A percentile compares a stretch with the other conserved stretches of the same genome.
phyloP scores from a whole-genome alignment of 2,888 invertebrate genomes.

The Andricus quercusramuli region DNA sequence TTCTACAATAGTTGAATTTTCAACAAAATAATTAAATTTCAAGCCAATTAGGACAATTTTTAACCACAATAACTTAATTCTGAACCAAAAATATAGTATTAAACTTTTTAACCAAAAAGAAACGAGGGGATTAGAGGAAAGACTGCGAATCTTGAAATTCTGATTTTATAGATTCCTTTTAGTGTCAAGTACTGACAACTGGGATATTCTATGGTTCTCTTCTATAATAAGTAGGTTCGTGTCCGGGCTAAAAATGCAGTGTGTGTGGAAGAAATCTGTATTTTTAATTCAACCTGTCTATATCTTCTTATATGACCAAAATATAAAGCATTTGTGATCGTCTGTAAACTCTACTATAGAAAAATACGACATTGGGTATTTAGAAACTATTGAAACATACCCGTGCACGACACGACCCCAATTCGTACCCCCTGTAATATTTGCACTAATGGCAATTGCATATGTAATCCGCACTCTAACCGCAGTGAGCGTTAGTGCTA shows the following conservation, averaged over 20 bases:
- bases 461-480: slow-evolving; percentile 57
- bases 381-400: background rate
- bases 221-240: background rate
- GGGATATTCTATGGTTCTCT: background rate
- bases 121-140: too few species aligned
- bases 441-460: slow-evolving; percentile 57
- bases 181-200: background rate
- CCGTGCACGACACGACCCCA: background rate
- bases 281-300: background rate
- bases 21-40: too few species aligned
- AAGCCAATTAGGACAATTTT: too few species aligned
- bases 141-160: too few species aligned
- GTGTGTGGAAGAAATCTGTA: background rate
- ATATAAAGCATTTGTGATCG: background rate
- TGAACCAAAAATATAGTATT: too few species aligned
- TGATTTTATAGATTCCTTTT: too few species aligned
- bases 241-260: background rate
- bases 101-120: too few species aligned
- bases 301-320: background rate
- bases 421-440: slow-evolving; percentile 13
- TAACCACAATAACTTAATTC: too few species aligned
- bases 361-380: background rate
- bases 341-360: background rate
- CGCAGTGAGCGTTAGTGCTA: slow-evolving; percentile 59
- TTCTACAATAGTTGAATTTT: too few species aligned